Evolutionary conservation across 2,888 invertebrate genomes (phyloP), one percentile per base, ranked within the genome.

Genomic region (Epinotia brunnichana): DNA sequence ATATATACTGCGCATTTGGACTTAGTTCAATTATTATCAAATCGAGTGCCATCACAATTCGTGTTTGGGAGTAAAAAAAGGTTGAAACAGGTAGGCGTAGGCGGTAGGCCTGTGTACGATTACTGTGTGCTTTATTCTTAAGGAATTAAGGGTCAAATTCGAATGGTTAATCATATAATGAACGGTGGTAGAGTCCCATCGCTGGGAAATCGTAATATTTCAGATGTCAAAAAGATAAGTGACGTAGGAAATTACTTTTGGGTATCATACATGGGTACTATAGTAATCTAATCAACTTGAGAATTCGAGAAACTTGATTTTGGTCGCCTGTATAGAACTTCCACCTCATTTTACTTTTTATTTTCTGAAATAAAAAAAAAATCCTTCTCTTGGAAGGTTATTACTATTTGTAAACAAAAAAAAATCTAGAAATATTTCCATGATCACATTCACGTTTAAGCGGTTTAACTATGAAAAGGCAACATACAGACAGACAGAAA

Each of bases 21-120:
- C n/a, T 29, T 29, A 9, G 54, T 61, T 44, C 54, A 48, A 19
- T 54, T 66, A 13, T 15, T 59, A 54, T 29, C 29, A 53, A 48
- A 67, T 62, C 13, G 44, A 67, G 29, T 62, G 56, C 54, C 67
- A 56, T 72, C 60, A 67, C 66, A 41, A 67, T 61, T 67, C 60
- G 44, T 61, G 15, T 71, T 56, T 39, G 71, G 61, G 72, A 72
- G 35, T 67, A 60, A 67, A 72, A 67, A 72, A 61, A 44, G 13
- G 11, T 41, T 41, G 41, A 60, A 70, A 71, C 71, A 71, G 44
- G 44, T 15, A 15, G 44, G 15, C 54, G n/a, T n/a, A n/a, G n/a
- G n/a, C n/a, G n/a, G n/a, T n/a, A 15, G 44, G 15, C 54, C 61
- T 72, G 44, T 21, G 24, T 35, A 29, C 21, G 9, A 5, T n/a